Conservation (phyloP, 2,113 vertebrate species). For the Leuciscus idus region DNA sequence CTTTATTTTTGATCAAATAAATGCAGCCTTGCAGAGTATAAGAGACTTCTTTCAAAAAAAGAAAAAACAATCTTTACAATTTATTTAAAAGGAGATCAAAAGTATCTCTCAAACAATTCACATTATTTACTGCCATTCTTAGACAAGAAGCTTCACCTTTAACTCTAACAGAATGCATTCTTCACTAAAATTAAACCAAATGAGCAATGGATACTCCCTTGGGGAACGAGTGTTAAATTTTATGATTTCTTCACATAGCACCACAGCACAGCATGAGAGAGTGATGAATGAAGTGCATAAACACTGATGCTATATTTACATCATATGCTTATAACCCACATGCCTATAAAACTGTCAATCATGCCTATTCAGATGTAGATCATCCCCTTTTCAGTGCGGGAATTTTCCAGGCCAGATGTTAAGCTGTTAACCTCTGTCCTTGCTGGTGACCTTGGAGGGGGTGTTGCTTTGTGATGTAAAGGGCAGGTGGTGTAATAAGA, state of each 20-base stretch:
- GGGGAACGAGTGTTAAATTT: not conserved
- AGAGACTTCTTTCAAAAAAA: no score
- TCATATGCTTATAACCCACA: not conserved
- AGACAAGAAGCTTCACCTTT: conserved; percentile 2
- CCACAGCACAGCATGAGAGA: not conserved
- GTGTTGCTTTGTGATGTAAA: conserved; percentile 35
- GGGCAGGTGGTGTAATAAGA: conserved; percentile 41
- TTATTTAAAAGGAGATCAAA: not conserved
- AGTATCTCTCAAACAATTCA: not conserved
- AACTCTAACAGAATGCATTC: conserved; percentile 27
- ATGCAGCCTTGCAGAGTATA: not conserved
- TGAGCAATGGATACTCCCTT: conserved; percentile 9
- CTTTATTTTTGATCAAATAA: not conserved
- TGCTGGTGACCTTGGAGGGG: conserved; percentile 28
- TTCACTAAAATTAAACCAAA: conserved; percentile 36
- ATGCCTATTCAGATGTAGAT: not conserved
- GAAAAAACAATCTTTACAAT: not conserved
- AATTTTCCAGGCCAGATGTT: conserved; percentile 25
- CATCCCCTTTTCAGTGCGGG: not conserved
- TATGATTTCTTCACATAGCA: not conserved
- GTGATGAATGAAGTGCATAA: conserved; percentile 15
- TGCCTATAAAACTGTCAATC: conserved; percentile 11
- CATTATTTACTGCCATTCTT: not conserved
- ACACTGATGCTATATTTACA: conserved; percentile 5
- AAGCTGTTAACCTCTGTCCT: conserved; percentile 32